phyloP scores from a whole-genome alignment of 2,888 invertebrate genomes.

The Trichopria drosophilae region DNA sequence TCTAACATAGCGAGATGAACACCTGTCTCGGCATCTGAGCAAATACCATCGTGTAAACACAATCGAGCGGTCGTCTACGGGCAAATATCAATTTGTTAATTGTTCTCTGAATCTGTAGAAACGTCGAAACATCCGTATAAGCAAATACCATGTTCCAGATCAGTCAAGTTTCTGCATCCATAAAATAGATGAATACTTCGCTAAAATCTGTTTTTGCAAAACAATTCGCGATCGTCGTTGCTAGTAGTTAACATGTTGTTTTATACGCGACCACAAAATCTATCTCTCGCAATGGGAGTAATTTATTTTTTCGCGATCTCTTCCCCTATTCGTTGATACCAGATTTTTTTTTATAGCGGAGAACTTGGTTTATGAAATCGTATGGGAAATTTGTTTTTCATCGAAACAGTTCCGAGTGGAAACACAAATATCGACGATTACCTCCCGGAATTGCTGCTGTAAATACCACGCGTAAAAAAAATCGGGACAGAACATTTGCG shows the following conservation, averaged over 20 bases:
- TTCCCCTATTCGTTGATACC: too few species aligned
- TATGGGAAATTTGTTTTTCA: too few species aligned
- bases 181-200: slow-evolving; percentile 30
- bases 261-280: slow-evolving; percentile 31
- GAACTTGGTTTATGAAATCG: too few species aligned
- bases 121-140: slow-evolving; percentile 29
- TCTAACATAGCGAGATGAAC: slow-evolving; percentile 27
- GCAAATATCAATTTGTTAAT: slow-evolving; percentile 51
- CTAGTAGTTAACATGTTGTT: slow-evolving; percentile 33
- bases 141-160: too few species aligned
- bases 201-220: slow-evolving; percentile 26
- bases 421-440: too few species aligned
- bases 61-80: slow-evolving; percentile 36
- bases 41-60: slow-evolving; percentile 35
- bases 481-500: too few species aligned
- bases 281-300: slow-evolving; percentile 25
- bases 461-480: too few species aligned
- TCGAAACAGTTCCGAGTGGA: too few species aligned
- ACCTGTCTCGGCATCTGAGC: slow-evolving; percentile 32
- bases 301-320: too few species aligned
- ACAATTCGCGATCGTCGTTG: slow-evolving; percentile 23
- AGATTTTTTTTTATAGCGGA: too few species aligned
- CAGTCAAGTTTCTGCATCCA: too few species aligned
- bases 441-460: too few species aligned
- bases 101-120: slow-evolving; percentile 52